Percentiles rank a stretch among this genome's conserved stretches.
Conservation (phyloP, 2,888 invertebrate genomes). For the Drosophila quinaria region DNA sequence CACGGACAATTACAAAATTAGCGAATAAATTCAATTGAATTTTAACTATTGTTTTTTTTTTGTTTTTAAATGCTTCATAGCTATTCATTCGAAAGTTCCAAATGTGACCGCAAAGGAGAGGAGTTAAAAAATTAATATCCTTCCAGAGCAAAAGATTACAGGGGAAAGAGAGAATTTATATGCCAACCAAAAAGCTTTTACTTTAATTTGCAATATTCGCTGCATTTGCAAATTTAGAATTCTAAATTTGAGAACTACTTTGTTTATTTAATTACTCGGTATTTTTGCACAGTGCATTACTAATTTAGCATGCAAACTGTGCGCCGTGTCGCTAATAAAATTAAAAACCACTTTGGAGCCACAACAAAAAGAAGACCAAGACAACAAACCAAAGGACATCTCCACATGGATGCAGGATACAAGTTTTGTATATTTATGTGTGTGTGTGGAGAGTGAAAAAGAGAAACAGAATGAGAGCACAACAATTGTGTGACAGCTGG, state of each 20-base stretch:
- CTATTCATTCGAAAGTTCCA: too few relatives aligned
- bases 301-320: slow-evolving; percentile 70
- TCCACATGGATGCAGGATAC: slow-evolving; percentile 39
- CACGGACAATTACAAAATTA: too few relatives aligned
- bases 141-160: neutral
- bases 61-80: too few relatives aligned
- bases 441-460: slow-evolving; percentile 3
- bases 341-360: slow-evolving; percentile 77
- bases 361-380: slow-evolving; percentile 45
- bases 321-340: slow-evolving; percentile 71
- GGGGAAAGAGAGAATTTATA: neutral
- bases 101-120: too few relatives aligned
- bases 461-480: slow-evolving; percentile 3
- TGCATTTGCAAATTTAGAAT: neutral
- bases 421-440: slow-evolving; percentile 36
- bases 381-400: slow-evolving; percentile 34
- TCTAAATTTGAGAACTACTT: neutral
- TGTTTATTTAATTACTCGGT: slow-evolving; percentile 20
- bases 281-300: slow-evolving; percentile 61
- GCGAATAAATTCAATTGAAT: too few relatives aligned
- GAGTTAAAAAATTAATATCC: neutral
- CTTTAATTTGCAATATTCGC: neutral
- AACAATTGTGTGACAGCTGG: slow-evolving; percentile 51
- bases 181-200: neutral
- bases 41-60: too few relatives aligned